phyloP scores from a whole-genome alignment of 2,888 invertebrate genomes.

The Drosophila niveifrons region DNA sequence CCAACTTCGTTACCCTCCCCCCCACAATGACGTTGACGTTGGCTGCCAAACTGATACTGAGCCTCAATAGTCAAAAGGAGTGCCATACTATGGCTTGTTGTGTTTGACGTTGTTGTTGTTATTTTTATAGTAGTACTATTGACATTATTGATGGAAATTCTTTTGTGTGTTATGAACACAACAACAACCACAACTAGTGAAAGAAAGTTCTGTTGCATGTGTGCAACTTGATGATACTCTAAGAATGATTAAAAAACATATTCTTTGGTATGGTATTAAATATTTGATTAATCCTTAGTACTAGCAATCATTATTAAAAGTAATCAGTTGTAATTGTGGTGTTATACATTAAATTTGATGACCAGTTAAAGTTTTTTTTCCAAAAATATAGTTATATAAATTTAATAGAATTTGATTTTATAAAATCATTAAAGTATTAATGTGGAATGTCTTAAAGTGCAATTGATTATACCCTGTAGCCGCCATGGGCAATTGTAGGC shows the following conservation, averaged over 20 bases:
- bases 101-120: constrained; percentile 51
- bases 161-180: constrained; percentile 69
- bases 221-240: constrained; percentile 33
- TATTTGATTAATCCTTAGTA: no score
- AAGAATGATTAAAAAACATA: no score
- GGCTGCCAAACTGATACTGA: constrained; percentile 40
- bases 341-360: no score
- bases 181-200: constrained; percentile 43
- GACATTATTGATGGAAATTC: constrained; percentile 83
- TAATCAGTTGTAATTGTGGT: no score
- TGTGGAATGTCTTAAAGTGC: no score
- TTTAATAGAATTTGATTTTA: no score
- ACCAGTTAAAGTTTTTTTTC: no score
- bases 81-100: constrained; percentile 46
- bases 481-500: neutral
- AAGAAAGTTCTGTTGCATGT: constrained; percentile 25
- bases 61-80: constrained; percentile 58
- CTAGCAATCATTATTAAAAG: no score
- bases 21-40: constrained; percentile 30
- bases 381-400: no score
- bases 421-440: no score
- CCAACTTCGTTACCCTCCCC: constrained; percentile 20
- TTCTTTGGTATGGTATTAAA: no score
- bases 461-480: constrained; percentile 2
- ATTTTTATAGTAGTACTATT: constrained; percentile 66